phyloP scores from a whole-genome alignment of 2,113 vertebrate species.

The Hypanus sabinus region DNA sequence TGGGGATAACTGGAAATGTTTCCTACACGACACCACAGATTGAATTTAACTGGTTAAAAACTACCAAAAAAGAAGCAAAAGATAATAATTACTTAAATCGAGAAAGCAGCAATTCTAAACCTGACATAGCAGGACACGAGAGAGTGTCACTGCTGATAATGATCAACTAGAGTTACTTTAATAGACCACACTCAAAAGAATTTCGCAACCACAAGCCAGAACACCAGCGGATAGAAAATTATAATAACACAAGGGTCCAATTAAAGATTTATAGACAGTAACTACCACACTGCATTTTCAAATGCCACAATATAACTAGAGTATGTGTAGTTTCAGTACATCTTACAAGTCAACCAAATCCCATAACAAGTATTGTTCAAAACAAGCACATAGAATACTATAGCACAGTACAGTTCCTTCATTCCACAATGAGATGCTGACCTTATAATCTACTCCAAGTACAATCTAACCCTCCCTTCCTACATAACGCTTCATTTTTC shows the following conservation, averaged over 20 bases:
- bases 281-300: neutral
- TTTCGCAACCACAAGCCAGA: constrained; percentile 6
- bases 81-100: neutral
- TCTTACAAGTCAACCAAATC: neutral
- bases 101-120: neutral
- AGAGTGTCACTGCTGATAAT: neutral
- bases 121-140: neutral
- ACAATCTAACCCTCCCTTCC: too few species aligned
- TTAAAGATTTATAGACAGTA: constrained; percentile 11
- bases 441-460: too few species aligned
- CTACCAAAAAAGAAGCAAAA: neutral
- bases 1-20: neutral
- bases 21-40: neutral
- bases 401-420: too few species aligned
- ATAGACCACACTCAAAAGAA: neutral
- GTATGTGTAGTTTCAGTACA: neutral
- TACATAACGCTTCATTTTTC: too few species aligned
- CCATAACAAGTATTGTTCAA: neutral
- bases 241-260: constrained; percentile 8
- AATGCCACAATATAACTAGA: neutral
- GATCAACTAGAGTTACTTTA: neutral
- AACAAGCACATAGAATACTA: neutral
- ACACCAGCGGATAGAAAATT: neutral
- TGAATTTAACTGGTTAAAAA: neutral
- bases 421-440: too few species aligned